phyloP scores from a whole-genome alignment of 2,797 vertebrate genomes.

The Tamandua tetradactyla region DNA sequence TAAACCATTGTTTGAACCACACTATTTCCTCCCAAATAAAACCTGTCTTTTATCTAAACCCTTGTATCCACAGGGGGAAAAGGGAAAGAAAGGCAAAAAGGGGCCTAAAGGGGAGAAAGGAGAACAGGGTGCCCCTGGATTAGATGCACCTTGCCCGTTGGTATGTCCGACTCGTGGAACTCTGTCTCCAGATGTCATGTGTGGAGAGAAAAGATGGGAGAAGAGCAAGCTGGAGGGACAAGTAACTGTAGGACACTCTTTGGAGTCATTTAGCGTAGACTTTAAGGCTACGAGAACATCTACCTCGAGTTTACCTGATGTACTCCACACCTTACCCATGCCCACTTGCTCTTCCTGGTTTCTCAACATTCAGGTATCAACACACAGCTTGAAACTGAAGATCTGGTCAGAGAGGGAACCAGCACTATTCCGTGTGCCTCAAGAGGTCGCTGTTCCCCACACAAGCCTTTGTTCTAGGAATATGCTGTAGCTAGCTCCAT shows the following conservation, averaged over 20 bases:
- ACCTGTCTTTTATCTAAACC: slow-evolving; percentile 91
- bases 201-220: slow-evolving; percentile 80
- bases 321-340: neutral
- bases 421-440: accelerated
- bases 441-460: neutral
- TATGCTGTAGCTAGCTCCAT: neutral
- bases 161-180: slow-evolving; percentile 92
- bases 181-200: slow-evolving; percentile 79
- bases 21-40: slow-evolving; percentile 81
- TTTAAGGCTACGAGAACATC: neutral
- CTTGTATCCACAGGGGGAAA: slow-evolving; percentile 99
- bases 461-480: neutral
- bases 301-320: accelerated
- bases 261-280: neutral
- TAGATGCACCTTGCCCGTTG: slow-evolving; percentile 99
- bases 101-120: slow-evolving; percentile 99
- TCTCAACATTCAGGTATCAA: neutral
- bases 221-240: slow-evolving; percentile 85
- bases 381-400: neutral
- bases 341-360: neutral
- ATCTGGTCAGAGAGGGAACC: neutral
- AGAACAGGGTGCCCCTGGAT: slow-evolving; percentile 99
- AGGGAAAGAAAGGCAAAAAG: slow-evolving; percentile 99
- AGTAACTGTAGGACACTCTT: neutral
- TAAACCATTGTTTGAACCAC: slow-evolving; percentile 78